phyloP scores from a whole-genome alignment of 2,888 invertebrate genomes.

The Lochmaea capreae region DNA sequence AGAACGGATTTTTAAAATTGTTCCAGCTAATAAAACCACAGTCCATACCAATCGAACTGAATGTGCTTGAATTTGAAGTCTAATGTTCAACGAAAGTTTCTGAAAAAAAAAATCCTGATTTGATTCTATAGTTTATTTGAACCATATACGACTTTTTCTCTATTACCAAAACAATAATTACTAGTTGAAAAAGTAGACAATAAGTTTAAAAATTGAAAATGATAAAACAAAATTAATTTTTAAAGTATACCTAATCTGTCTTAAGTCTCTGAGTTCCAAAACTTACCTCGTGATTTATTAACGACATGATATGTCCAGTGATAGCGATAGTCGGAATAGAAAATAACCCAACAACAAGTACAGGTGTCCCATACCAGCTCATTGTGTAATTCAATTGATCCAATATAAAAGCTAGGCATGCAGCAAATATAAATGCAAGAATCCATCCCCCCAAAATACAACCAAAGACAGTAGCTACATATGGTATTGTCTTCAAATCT shows the following conservation, averaged over 20 bases:
- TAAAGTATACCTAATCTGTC: too few relatives aligned
- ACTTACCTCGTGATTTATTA: conserved; percentile 50
- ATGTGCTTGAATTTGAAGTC: conserved; percentile 58
- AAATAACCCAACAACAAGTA: conserved; percentile 55
- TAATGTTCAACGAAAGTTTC: conserved; percentile 54
- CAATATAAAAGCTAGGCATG: conserved; percentile 46
- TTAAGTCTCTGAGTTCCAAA: not conserved
- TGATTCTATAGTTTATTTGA: too few relatives aligned
- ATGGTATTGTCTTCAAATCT: conserved; percentile 48
- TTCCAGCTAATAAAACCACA: conserved; percentile 55
- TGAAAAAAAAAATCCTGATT: conserved; percentile 40
- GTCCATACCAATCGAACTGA: conserved; percentile 61
- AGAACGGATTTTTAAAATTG: conserved; percentile 57
- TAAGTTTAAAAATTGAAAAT: too few relatives aligned
- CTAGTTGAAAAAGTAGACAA: too few relatives aligned
- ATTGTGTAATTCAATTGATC: conserved; percentile 53
- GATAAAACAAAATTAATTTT: not conserved
- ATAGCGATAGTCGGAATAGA: conserved; percentile 52
- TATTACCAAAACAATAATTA: too few relatives aligned
- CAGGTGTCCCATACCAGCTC: conserved; percentile 59
- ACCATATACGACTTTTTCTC: too few relatives aligned
- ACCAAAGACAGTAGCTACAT: conserved; percentile 42
- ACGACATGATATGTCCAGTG: conserved; percentile 44
- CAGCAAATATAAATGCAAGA: conserved; percentile 43
- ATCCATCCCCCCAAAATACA: conserved; percentile 54